Conservation (phyloP, 2,888 invertebrate genomes). For the Melanchra persicariae region DNA sequence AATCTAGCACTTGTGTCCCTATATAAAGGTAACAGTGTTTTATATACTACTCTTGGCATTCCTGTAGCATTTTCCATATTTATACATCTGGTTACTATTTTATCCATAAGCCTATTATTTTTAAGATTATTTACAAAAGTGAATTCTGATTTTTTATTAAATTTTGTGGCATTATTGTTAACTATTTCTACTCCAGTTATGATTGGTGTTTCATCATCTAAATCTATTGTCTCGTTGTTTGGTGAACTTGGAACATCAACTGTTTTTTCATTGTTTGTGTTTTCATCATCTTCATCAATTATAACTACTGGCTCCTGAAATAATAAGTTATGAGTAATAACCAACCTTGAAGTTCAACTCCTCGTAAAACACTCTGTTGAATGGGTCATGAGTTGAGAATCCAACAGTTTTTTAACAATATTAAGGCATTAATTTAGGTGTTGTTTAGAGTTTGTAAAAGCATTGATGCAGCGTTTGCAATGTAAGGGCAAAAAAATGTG, state of each 20-base stretch:
- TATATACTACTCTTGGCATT: constrained; percentile 76
- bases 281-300: constrained; percentile 44
- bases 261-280: not conserved
- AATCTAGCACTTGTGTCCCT: constrained; percentile 66
- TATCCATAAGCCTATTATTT: constrained; percentile 70
- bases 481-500: no score
- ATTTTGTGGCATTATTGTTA: not conserved
- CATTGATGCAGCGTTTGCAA: no score
- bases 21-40: constrained; percentile 73
- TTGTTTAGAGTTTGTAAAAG: not conserved
- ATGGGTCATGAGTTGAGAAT: no score
- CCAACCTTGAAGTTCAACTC: not conserved
- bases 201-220: constrained; percentile 50
- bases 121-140: constrained; percentile 48
- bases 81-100: constrained; percentile 75
- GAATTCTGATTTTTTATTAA: constrained; percentile 27
- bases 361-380: no score
- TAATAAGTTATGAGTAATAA: not conserved
- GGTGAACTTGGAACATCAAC: not conserved
- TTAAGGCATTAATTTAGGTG: not conserved
- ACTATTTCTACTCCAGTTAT: not conserved
- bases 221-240: constrained; percentile 34
- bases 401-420: no score
- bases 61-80: constrained; percentile 70
- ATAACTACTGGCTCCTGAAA: constrained; percentile 45